Percentiles rank a stretch among this genome's conserved stretches.
phyloP scores from a whole-genome alignment of 2,888 invertebrate genomes.

The Drosophila koepferae region DNA sequence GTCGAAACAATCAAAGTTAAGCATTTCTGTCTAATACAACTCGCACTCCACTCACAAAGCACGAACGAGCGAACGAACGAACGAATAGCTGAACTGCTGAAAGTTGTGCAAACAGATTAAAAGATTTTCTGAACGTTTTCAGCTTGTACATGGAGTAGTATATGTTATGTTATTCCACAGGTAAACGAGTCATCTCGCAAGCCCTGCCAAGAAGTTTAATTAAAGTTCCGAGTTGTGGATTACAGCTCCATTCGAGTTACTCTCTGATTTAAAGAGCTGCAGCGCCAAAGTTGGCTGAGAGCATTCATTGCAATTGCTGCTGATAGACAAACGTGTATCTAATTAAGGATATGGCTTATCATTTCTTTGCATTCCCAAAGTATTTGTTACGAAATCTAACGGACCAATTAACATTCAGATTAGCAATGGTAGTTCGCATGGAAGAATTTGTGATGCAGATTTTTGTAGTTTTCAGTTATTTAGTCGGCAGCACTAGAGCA shows the following conservation, averaged over 20 bases:
- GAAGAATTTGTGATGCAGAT: too few relatives aligned
- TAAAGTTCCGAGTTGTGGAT: conserved; percentile 37
- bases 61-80: too few relatives aligned
- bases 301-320: background rate
- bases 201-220: conserved; percentile 45
- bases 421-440: background rate
- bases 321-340: background rate
- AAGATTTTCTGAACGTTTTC: conserved; percentile 38
- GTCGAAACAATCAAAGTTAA: conserved; percentile 67
- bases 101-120: conserved; percentile 57
- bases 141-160: conserved; percentile 17
- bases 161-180: conserved; percentile 41
- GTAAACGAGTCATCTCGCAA: conserved; percentile 33
- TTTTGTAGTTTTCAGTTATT: too few relatives aligned
- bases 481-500: too few relatives aligned
- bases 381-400: background rate
- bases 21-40: conserved; percentile 42
- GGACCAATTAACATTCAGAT: background rate
- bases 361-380: too few relatives aligned
- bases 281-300: background rate
- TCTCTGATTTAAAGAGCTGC: background rate
- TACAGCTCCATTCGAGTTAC: conserved; percentile 15
- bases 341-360: conserved; percentile 1
- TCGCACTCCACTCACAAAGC: conserved; percentile 13
- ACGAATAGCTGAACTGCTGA: conserved; percentile 13